phyloP scores from a whole-genome alignment of 2,113 vertebrate species.

The Myocastor coypus region DNA sequence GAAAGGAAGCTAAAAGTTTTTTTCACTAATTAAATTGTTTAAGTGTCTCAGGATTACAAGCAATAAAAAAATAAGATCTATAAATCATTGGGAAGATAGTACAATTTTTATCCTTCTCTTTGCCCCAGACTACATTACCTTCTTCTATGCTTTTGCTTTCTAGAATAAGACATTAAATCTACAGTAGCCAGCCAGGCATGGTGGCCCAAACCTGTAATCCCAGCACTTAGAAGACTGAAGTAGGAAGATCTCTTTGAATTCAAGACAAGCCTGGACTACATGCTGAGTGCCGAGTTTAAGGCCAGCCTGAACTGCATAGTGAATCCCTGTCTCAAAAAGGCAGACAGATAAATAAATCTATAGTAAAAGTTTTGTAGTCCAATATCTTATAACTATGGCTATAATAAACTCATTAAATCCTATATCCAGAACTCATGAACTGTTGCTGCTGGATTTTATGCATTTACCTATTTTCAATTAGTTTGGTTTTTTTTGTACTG shows the following conservation, averaged over 20 bases:
- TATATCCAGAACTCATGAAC: background rate
- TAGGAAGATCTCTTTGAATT: background rate
- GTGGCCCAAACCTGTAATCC: background rate
- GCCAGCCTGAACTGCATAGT: background rate
- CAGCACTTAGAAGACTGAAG: background rate
- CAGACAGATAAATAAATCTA: background rate
- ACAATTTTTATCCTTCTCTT: background rate
- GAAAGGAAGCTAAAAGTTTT: background rate
- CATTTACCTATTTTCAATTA: background rate
- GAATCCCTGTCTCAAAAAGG: background rate
- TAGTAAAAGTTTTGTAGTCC: background rate
- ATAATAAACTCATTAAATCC: background rate
- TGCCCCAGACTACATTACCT: background rate
- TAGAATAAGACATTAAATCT: background rate
- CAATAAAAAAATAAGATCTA: background rate
- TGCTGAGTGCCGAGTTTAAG: background rate
- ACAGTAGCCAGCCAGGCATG: background rate
- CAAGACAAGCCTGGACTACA: background rate
- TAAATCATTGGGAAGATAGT: background rate
- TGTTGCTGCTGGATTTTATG: background rate
- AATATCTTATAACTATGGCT: background rate
- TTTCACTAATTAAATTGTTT: slow-evolving; percentile 4
- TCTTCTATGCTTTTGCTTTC: background rate
- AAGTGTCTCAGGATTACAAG: slow-evolving; percentile 6
- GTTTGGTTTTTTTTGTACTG: background rate